Conservation (phyloP, 2,113 vertebrate species). For the Apteryx mantelli region DNA sequence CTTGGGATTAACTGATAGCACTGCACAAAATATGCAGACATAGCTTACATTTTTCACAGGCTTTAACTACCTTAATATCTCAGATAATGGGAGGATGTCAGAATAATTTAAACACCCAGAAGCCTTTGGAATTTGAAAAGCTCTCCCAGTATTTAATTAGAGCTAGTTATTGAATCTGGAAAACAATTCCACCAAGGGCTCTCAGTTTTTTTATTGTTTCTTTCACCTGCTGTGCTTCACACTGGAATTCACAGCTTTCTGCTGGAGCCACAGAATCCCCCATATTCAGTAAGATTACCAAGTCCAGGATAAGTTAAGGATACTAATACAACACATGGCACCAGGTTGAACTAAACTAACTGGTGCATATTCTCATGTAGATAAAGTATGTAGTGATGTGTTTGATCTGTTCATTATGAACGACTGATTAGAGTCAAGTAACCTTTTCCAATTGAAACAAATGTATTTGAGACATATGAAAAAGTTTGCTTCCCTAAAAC, state of each 20-base stretch:
- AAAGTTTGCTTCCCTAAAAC: neutral
- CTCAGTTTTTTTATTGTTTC: neutral
- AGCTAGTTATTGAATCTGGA: neutral
- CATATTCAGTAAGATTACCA: neutral
- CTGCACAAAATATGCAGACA: constrained; percentile 45
- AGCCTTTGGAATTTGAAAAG: constrained; percentile 49
- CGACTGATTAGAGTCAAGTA: neutral
- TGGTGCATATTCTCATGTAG: neutral
- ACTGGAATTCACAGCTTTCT: neutral
- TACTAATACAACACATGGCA: neutral
- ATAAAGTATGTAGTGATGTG: neutral
- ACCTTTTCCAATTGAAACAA: neutral
- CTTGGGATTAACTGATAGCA: constrained; percentile 61
- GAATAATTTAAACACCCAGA: constrained; percentile 44
- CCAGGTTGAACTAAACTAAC: neutral
- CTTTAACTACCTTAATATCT: constrained; percentile 58
- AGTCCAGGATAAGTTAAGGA: neutral
- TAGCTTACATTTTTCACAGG: constrained; percentile 68
- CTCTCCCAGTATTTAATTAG: constrained; percentile 20
- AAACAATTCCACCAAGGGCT: neutral
- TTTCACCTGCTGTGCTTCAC: neutral
- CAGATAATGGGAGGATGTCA: constrained; percentile 46
- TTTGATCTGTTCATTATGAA: neutral
- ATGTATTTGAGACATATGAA: neutral
- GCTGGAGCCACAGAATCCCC: neutral